Conservation (phyloP, 2,888 invertebrate genomes). For the Erebia palarica region DNA sequence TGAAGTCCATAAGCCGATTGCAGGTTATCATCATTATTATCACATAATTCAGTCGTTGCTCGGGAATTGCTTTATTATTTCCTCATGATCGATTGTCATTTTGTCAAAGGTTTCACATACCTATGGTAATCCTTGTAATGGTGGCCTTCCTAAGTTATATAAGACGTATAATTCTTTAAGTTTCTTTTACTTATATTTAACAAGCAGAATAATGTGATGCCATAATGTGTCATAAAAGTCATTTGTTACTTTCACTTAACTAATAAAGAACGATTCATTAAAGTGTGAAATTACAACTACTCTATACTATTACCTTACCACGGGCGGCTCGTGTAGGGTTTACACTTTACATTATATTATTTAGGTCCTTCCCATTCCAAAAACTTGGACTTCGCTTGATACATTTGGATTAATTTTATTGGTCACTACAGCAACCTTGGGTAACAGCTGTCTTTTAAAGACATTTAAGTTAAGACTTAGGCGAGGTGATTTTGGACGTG, state of each 20-base stretch:
- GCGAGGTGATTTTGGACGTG: too few relatives aligned
- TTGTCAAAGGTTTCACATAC: background rate
- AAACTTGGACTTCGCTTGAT: background rate
- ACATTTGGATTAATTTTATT: background rate
- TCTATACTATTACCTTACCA: conserved; percentile 39
- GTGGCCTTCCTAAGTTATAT: background rate
- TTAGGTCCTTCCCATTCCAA: too few relatives aligned
- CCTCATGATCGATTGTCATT: background rate
- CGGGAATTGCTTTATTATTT: too few relatives aligned
- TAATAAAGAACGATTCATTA: conserved; percentile 50
- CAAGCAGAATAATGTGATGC: conserved; percentile 11
- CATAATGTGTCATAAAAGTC: conserved; percentile 23
- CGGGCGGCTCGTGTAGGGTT: conserved; percentile 20
- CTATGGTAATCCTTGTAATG: background rate
- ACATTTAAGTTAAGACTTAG: too few relatives aligned
- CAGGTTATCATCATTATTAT: too few relatives aligned
- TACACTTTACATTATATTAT: background rate
- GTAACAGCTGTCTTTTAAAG: too few relatives aligned
- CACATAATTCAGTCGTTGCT: too few relatives aligned
- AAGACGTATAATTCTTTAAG: background rate
- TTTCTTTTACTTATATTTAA: conserved; percentile 5
- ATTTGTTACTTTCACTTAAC: conserved; percentile 31
- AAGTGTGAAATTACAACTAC: conserved; percentile 46
- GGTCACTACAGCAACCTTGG: too few relatives aligned
- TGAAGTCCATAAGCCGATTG: too few relatives aligned